phyloP scores from a whole-genome alignment of 2,888 invertebrate genomes.

The Macaria liturata region DNA sequence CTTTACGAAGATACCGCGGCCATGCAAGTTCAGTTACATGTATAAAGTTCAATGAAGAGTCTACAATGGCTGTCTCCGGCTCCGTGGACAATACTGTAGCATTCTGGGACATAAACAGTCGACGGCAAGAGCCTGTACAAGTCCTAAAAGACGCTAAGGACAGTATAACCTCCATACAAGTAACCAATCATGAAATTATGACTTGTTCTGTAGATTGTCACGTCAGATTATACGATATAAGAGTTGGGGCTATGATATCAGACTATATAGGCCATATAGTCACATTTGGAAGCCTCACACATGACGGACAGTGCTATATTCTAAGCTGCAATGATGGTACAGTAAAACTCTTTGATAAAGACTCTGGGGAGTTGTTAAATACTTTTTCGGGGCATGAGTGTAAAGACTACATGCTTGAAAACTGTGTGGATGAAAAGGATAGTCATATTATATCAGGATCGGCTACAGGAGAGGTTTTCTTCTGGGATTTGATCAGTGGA shows the following conservation, averaged over 20 bases:
- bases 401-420: slow-evolving; percentile 93
- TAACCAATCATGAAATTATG: slow-evolving; percentile 95
- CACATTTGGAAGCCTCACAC: slow-evolving; percentile 92
- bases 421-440: slow-evolving; percentile 92
- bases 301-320: slow-evolving; percentile 96
- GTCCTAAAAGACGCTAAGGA: slow-evolving; percentile 96
- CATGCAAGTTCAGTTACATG: slow-evolving; percentile 95
- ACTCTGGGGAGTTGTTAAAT: slow-evolving; percentile 70
- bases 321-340: slow-evolving; percentile 92
- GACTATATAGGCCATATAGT: slow-evolving; percentile 95
- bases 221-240: slow-evolving; percentile 94
- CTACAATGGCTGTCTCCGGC: slow-evolving; percentile 95
- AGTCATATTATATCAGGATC: slow-evolving; percentile 95
- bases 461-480: slow-evolving; percentile 91
- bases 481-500: slow-evolving; percentile 95
- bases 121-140: slow-evolving; percentile 74
- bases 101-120: slow-evolving; percentile 90
- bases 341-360: slow-evolving; percentile 94
- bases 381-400: slow-evolving; percentile 93
- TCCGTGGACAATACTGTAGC: slow-evolving; percentile 96
- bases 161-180: slow-evolving; percentile 89
- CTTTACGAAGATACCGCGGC: slow-evolving; percentile 91
- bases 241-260: slow-evolving; percentile 91
- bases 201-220: slow-evolving; percentile 95
- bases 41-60: slow-evolving; percentile 96